Conservation (phyloP, 2,113 vertebrate genomes). For the Hiodon tergisus region DNA sequence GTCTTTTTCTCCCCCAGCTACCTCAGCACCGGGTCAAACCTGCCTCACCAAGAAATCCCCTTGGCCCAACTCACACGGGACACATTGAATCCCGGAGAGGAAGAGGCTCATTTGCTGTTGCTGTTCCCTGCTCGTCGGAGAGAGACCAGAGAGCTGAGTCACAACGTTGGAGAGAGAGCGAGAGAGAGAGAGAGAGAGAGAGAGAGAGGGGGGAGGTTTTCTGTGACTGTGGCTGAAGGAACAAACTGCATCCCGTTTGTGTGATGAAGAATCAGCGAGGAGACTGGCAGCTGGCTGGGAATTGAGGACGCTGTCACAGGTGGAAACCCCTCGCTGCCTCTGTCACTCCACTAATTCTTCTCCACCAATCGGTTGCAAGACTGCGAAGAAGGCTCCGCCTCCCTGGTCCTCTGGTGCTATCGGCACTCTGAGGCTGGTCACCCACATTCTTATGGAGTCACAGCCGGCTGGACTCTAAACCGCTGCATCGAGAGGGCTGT, state of each 20-base stretch:
- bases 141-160: constrained; percentile 12
- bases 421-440: background rate
- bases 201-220: background rate
- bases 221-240: background rate
- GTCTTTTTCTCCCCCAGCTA: too few species aligned
- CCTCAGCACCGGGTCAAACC: too few species aligned
- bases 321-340: background rate
- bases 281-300: background rate
- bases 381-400: background rate
- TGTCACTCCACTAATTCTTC: too few species aligned
- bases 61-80: too few species aligned
- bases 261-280: background rate
- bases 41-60: too few species aligned
- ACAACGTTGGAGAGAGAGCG: constrained; percentile 3
- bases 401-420: background rate
- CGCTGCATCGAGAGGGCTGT: background rate
- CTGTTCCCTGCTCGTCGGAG: too few species aligned
- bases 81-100: too few species aligned
- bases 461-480: background rate
- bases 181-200: background rate
- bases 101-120: too few species aligned
- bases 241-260: background rate
- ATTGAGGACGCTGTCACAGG: background rate
- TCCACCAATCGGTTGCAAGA: background rate
- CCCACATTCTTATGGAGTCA: background rate